A percentile compares a stretch with the other conserved stretches of the same genome.
These are phyloP conservation scores for Drosophila asahinai DNA, from an alignment of 1,140 invertebrate genomes.

Conservation along the genomic window DNA sequence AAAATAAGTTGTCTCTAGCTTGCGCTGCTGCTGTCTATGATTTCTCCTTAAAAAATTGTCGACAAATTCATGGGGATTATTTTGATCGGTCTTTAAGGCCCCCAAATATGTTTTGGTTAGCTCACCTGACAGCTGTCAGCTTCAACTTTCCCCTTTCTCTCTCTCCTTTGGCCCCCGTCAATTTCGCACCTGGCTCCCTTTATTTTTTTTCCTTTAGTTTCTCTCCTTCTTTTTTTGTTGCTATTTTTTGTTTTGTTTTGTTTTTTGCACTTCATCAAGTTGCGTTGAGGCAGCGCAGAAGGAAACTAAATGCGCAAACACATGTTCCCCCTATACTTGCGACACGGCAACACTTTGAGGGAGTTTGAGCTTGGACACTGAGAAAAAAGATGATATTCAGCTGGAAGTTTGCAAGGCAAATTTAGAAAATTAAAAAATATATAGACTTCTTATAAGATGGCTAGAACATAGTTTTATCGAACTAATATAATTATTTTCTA, in stretches of 20 bases:
- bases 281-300: conserved; percentile 47
- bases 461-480: too few species aligned
- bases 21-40: background rate
- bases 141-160: conserved; percentile 7
- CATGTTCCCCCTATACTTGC: conserved; percentile 63
- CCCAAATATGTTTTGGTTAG: conserved; percentile 34
- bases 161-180: background rate
- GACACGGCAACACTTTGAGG: conserved; percentile 26
- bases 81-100: conserved; percentile 32
- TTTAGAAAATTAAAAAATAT: background rate
- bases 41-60: conserved; percentile 2
- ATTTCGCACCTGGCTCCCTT: conserved; percentile 9
- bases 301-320: conserved; percentile 77
- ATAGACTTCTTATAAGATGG: background rate
- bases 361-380: conserved; percentile 14
- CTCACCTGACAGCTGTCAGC: conserved; percentile 43
- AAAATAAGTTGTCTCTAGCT: background rate
- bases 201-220: background rate
- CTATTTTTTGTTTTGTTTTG: conserved; percentile 24
- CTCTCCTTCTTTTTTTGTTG: conserved; percentile 6
- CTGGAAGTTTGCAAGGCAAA: background rate
- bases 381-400: background rate
- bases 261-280: conserved; percentile 72
- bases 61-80: conserved; percentile 25
- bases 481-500: too few species aligned